phyloP scores from a whole-genome alignment of 2,113 vertebrate genomes.

The Thryonomys swinderianus region DNA sequence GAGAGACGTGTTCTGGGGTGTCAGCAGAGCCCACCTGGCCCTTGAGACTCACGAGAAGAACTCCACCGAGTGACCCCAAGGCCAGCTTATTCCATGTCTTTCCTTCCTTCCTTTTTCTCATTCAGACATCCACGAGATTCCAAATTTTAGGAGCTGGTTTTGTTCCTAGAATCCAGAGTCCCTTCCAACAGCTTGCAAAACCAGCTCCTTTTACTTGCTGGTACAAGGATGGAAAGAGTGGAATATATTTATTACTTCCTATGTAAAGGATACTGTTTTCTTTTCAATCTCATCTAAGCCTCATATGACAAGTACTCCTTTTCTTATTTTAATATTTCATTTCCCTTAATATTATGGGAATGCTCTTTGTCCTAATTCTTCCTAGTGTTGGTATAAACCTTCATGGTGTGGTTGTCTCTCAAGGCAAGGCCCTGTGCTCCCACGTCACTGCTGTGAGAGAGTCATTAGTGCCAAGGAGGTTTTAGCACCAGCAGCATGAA shows the following conservation, averaged over 20 bases:
- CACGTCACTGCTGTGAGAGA: neutral
- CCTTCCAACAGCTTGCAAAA: neutral
- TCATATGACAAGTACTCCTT: neutral
- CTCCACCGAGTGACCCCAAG: neutral
- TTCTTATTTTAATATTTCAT: neutral
- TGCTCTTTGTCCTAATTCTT: neutral
- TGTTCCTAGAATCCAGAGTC: neutral
- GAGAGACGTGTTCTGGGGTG: accelerated
- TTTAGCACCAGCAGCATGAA: neutral
- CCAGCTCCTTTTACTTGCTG: neutral
- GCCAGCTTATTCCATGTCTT: neutral
- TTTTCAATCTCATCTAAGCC: neutral
- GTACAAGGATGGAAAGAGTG: neutral
- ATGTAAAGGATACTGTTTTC: neutral
- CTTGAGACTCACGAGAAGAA: neutral
- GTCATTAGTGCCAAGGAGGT: neutral
- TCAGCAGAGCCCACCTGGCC: neutral
- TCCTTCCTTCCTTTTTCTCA: neutral
- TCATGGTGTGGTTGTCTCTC: neutral
- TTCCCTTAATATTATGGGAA: neutral
- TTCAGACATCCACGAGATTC: neutral
- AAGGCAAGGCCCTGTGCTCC: neutral
- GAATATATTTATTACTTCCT: neutral
- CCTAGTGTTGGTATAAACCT: neutral
- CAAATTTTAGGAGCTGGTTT: neutral